Evolutionary conservation across 2,113 vertebrate species (phyloP), one percentile per base, ranked within the genome.

Genomic region (Triplophysa tibetana): DNA sequence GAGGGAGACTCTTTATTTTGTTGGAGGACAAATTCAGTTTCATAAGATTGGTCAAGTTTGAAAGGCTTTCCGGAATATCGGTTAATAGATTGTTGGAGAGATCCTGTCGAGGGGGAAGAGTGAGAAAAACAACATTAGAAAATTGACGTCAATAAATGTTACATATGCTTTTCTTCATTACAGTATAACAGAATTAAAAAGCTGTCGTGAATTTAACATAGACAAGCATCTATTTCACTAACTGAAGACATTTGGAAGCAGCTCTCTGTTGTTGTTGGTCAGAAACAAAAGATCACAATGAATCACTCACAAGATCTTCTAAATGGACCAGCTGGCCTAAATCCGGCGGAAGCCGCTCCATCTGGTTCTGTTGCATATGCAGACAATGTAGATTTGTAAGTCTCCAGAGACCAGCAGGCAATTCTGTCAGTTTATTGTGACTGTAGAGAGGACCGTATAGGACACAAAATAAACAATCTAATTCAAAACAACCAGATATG

Each of bases 311-410:
- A 88, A 99, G 83, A 79, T 98, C 96, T 50, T 95, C 95, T 79
- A 99, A 88, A 81, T 50, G 89, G 81, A 83, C 75, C 17, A 99
- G 92, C 19, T 92, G 92, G 17, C 95, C 95, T 78, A 99, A 89
- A 26, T 93, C 92, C 43, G 93, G 91, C 0, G 96, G 94, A 41
- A 99, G 82, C 26, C 62, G 78, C 9, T 91, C 89, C 26, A 98
- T 88, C 79, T 94, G 91, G 64, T 99, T 99, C 87, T 97, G 91
- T 70, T 98, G 95, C 13, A 98, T 80, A 26, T 95, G 92, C 0
- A 99, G 91, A 81, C 90, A 92, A 70, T 84, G 91, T 72, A 99
- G 89, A n/a, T 83, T 93, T 19, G 87, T 90, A 81, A 99, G 89
- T 45, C 86, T 82, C 80, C 86, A 89, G 81, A 98, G 50, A 84